Evolutionary conservation across 2,888 invertebrate genomes (phyloP), one percentile per base, ranked within the genome.

Genomic region (Melitaea athalia): DNA sequence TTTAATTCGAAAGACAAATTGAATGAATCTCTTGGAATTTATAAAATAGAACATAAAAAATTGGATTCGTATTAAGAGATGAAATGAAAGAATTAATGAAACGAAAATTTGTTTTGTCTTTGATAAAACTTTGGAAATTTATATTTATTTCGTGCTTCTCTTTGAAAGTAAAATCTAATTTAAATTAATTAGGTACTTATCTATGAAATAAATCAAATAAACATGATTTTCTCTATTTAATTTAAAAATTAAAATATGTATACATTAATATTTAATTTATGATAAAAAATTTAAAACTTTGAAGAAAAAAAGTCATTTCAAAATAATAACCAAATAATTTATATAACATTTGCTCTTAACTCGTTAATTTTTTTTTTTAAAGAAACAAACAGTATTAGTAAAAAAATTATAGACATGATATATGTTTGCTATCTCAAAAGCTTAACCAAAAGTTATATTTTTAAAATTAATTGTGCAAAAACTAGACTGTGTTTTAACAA

Each of bases 401-500:
- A 17, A 52, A 31, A 24, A 52, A 52, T 52, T 11, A 52, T 52
- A 52, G 52, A 52, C 24, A 24, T 52, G 5, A 59, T 42, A 38
- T 33, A 38, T 42, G 14, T 31, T 14, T 15, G 31, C 5, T 5
- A 11, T 17, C 5, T 42, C 12, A 4, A 38, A 24, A 38, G 15
- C 50, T 57, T 43, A 64, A 42, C 14, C 8, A 11, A 52, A 60
- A 64, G 42, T 61, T 69, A 53, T 67, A 62, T 67, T 67, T 60
- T 67, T 50, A 14, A 74, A 72, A 77, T 72, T 75, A 74, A 74
- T 70, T 70, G 69, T 70, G 70, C 72, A 73, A 74, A 72, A 70
- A 73, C 60, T 59, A 59, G 61, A 63, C 55, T 59, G 53, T 70
- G 15, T 73, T 84, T 85, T 81, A 86, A 83, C 84, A 83, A 86